A percentile compares a stretch with the other conserved stretches of the same genome.
These are phyloP conservation scores for Thalassarche chlororhynchos DNA, from an alignment of 2,113 vertebrate species.

Conservation along the genomic window DNA sequence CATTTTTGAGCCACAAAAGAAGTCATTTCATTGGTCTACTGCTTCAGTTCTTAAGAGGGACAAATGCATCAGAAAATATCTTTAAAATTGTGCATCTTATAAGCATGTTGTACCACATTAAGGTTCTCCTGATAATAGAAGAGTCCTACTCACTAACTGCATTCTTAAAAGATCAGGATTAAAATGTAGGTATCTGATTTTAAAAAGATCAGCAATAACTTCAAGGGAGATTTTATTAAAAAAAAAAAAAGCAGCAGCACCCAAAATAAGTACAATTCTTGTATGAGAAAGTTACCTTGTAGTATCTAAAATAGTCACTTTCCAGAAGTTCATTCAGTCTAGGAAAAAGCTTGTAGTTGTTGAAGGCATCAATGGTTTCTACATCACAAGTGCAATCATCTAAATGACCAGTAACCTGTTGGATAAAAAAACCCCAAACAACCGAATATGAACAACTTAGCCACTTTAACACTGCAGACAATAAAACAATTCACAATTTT, in stretches of 20 bases:
- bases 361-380: constrained; percentile 91
- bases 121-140: not conserved
- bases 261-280: not conserved
- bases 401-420: constrained; percentile 87
- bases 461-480: not conserved
- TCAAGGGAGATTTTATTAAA: not conserved
- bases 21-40: not conserved
- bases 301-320: constrained; percentile 93
- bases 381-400: constrained; percentile 94
- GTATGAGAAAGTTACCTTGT: constrained; percentile 79
- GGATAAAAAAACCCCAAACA: not conserved
- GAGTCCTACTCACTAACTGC: not conserved
- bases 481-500: not conserved
- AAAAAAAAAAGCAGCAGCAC: not conserved
- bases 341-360: constrained; percentile 89
- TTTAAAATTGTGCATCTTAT: not conserved
- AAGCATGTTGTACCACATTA: not conserved
- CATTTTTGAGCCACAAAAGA: not conserved
- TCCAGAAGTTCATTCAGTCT: constrained; percentile 86
- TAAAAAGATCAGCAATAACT: not conserved
- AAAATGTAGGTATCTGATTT: not conserved
- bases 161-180: not conserved
- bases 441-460: not conserved
- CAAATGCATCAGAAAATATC: not conserved
- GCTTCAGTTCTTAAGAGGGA: not conserved